phyloP scores from a whole-genome alignment of 2,888 invertebrate genomes.

The Sphaerophoria rueppellii region DNA sequence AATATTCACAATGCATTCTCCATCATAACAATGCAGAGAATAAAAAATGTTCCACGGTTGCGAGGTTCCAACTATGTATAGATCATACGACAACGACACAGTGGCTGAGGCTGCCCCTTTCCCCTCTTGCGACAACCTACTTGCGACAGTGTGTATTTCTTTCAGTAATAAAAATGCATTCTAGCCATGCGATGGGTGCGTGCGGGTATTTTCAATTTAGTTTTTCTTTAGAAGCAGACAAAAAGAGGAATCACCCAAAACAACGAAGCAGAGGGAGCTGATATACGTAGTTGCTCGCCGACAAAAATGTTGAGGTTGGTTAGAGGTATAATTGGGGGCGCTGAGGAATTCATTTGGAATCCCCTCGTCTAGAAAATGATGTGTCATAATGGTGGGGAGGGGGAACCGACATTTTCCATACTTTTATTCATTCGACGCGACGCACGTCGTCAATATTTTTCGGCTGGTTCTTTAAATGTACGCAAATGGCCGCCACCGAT shows the following conservation, averaged over 20 bases:
- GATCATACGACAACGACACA: neutral
- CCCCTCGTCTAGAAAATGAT: neutral
- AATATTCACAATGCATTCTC: slow-evolving; percentile 20
- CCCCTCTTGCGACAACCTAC: slow-evolving; percentile 31
- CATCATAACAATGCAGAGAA: slow-evolving; percentile 42
- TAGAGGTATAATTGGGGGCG: slow-evolving; percentile 60
- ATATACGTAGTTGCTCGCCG: slow-evolving; percentile 6
- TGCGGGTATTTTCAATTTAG: slow-evolving; percentile 64
- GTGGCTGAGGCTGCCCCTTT: slow-evolving; percentile 4
- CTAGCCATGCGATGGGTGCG: slow-evolving; percentile 59
- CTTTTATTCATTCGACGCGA: slow-evolving; percentile 32
- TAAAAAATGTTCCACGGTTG: slow-evolving; percentile 17
- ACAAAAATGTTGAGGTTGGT: slow-evolving; percentile 70
- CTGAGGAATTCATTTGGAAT: slow-evolving; percentile 47
- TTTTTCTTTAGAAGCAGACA: slow-evolving; percentile 36
- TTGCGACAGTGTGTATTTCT: slow-evolving; percentile 34
- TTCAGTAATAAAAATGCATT: slow-evolving; percentile 51
- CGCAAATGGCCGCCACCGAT: slow-evolving; percentile 52
- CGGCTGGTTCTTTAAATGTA: slow-evolving; percentile 56
- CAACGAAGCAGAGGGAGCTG: slow-evolving; percentile 5
- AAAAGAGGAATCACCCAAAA: slow-evolving; percentile 33
- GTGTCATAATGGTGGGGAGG: neutral
- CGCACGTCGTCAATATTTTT: slow-evolving; percentile 19
- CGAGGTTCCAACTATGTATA: neutral
- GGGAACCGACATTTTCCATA: slow-evolving; percentile 34